These are phyloP conservation scores for Brachyrhaphis roseni DNA, from an alignment of 2,797 vertebrate species.

Conservation along the genomic window DNA sequence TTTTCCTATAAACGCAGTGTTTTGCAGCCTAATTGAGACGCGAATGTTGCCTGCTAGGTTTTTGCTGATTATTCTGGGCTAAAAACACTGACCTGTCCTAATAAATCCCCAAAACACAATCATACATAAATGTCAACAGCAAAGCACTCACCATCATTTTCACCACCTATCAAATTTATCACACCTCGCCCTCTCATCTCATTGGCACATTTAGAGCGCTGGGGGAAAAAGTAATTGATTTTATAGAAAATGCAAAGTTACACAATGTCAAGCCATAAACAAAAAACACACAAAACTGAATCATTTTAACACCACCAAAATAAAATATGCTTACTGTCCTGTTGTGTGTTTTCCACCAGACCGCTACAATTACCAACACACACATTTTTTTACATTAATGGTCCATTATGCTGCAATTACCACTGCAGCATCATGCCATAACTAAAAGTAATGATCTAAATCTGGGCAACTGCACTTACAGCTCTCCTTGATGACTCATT, in stretches of 20 bases:
- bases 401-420: slow-evolving; percentile 71
- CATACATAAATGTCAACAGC: slow-evolving; percentile 26
- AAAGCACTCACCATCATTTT: slow-evolving; percentile 16
- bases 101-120: slow-evolving; percentile 53
- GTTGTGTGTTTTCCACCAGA: slow-evolving; percentile 53
- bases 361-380: slow-evolving; percentile 61
- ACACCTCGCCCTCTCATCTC: slow-evolving; percentile 19
- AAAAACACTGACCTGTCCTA: slow-evolving; percentile 58
- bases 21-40: slow-evolving; percentile 69
- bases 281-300: slow-evolving; percentile 2
- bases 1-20: slow-evolving; percentile 63
- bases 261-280: slow-evolving; percentile 25
- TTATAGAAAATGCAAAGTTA: slow-evolving; percentile 33
- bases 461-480: slow-evolving; percentile 68
- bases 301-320: slow-evolving; percentile 34
- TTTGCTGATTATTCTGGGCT: slow-evolving; percentile 56
- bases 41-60: slow-evolving; percentile 43
- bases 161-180: slow-evolving; percentile 29
- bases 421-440: slow-evolving; percentile 57
- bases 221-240: slow-evolving; percentile 35
- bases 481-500: slow-evolving; percentile 52
- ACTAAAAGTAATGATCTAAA: slow-evolving; percentile 73
- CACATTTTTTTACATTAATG: slow-evolving; percentile 62
- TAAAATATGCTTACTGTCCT: slow-evolving; percentile 44
- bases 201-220: slow-evolving; percentile 19